These are phyloP conservation scores for Lampris incognitus DNA, from an alignment of 2,113 vertebrate species.

Conservation along the genomic window DNA sequence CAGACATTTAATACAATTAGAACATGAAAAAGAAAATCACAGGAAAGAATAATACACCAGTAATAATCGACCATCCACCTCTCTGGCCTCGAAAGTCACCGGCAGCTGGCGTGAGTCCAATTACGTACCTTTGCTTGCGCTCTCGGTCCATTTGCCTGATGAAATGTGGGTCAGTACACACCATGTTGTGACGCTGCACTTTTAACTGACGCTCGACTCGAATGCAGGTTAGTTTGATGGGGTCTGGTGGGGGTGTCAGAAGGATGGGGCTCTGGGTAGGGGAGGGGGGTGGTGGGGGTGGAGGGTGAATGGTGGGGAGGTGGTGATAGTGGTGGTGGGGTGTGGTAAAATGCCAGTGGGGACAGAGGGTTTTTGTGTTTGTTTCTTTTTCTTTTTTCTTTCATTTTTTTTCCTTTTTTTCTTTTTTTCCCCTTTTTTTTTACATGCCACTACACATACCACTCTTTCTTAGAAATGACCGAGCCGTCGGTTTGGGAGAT, in stretches of 20 bases:
- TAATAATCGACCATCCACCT: slow-evolving; percentile 71
- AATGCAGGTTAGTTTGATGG: slow-evolving; percentile 67
- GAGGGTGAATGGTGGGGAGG: slow-evolving; percentile 50
- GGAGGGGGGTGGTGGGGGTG: slow-evolving; percentile 38
- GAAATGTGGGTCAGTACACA: slow-evolving; percentile 46
- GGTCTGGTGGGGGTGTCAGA: slow-evolving; percentile 52
- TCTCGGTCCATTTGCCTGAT: slow-evolving; percentile 66
- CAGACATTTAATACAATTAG: slow-evolving; percentile 83
- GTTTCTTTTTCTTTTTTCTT: slow-evolving; percentile 1
- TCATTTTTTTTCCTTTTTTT: too few relatives aligned
- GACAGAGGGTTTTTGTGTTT: slow-evolving; percentile 61
- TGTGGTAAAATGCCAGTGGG: slow-evolving; percentile 64
- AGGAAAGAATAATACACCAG: slow-evolving; percentile 75
- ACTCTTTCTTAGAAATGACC: slow-evolving; percentile 99
- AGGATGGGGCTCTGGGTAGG: neutral
- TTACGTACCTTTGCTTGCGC: slow-evolving; percentile 66
- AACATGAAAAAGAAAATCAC: slow-evolving; percentile 72
- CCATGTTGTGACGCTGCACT: slow-evolving; percentile 61
- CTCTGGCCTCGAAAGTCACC: slow-evolving; percentile 56
- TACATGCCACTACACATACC: slow-evolving; percentile 92
- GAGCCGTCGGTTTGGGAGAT: slow-evolving; percentile 98
- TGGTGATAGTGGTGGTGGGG: slow-evolving; percentile 48
- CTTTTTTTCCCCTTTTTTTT: neutral
- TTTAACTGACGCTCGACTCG: slow-evolving; percentile 63
- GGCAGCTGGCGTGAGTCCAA: slow-evolving; percentile 49